A percentile compares a stretch with the other conserved stretches of the same genome.
Conservation (phyloP, 1,140 invertebrate species). For the Macrotrachela quadricornifera region DNA sequence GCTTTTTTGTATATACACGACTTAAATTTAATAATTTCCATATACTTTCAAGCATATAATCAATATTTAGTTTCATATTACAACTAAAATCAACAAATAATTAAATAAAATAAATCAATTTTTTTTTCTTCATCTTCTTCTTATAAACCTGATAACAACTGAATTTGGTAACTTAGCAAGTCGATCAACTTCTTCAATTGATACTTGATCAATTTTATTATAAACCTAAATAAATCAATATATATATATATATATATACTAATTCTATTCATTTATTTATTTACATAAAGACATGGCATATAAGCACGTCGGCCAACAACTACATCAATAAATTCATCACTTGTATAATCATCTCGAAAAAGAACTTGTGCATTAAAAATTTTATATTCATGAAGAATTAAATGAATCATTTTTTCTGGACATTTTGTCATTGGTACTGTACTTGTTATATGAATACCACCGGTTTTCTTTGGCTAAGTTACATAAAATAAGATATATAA, state of each 20-base stretch:
- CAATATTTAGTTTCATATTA: constrained; percentile 95
- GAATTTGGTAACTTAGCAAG: constrained; percentile 69
- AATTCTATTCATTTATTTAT: constrained; percentile 7
- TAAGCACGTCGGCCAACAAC: constrained; percentile 90
- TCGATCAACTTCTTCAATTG: constrained; percentile 89
- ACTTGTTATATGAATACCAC: constrained; percentile 89
- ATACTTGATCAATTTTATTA: constrained; percentile 99
- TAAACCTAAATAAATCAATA: constrained; percentile 40
- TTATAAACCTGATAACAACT: constrained; percentile 64
- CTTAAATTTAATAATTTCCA: constrained; percentile 88
- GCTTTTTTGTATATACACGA: constrained; percentile 88
- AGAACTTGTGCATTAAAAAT: constrained; percentile 90
- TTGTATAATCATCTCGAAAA: constrained; percentile 78
- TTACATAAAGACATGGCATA: constrained; percentile 73
- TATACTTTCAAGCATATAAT: constrained; percentile 68
- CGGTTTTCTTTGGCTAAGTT: constrained; percentile 73
- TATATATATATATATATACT: background rate
- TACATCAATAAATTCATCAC: constrained; percentile 97
- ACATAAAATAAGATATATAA: too few species aligned
- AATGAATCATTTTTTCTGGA: constrained; percentile 90
- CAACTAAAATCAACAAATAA: constrained; percentile 43
- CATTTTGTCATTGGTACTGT: constrained; percentile 75
- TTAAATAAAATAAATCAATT: background rate
- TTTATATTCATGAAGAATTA: constrained; percentile 96
- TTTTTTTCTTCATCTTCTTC: background rate